phyloP scores from a whole-genome alignment of 2,888 invertebrate genomes.

The Drosophila anceps region DNA sequence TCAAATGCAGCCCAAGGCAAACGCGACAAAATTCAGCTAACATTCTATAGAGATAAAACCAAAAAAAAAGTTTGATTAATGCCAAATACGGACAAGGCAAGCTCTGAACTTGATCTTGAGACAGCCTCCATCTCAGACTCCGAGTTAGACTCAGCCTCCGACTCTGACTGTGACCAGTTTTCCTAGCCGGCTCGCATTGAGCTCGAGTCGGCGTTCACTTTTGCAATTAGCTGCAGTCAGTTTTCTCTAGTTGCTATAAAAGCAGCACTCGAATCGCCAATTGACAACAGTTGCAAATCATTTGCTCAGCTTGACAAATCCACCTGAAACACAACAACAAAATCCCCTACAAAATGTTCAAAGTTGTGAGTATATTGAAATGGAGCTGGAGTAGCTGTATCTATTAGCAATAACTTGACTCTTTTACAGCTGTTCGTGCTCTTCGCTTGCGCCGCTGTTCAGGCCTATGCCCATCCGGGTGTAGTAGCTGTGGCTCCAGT shows the following conservation, averaged over 20 bases:
- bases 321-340: conserved; percentile 22
- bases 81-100: conserved; percentile 76
- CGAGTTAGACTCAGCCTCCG: neutral
- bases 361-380: conserved; percentile 81
- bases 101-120: conserved; percentile 80
- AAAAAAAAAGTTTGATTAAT: conserved; percentile 40
- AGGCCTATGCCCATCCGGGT: conserved; percentile 81
- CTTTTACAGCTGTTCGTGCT: conserved; percentile 82
- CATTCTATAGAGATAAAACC: conserved; percentile 43
- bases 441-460: conserved; percentile 75
- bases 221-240: conserved; percentile 46
- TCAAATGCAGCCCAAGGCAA: conserved; percentile 31
- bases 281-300: conserved; percentile 78
- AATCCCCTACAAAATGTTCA: conserved; percentile 82
- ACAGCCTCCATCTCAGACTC: conserved; percentile 37
- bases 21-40: conserved; percentile 18
- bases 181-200: conserved; percentile 70
- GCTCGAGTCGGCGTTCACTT: conserved; percentile 68
- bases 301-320: conserved; percentile 55
- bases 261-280: conserved; percentile 52
- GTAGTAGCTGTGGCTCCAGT: conserved; percentile 84
- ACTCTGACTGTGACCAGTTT: conserved; percentile 51
- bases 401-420: conserved; percentile 12
- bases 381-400: neutral
- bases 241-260: conserved; percentile 68